Base-by-base conservation (phyloP, 2,888 invertebrate species). In the Tetragnatha montana region DNA sequence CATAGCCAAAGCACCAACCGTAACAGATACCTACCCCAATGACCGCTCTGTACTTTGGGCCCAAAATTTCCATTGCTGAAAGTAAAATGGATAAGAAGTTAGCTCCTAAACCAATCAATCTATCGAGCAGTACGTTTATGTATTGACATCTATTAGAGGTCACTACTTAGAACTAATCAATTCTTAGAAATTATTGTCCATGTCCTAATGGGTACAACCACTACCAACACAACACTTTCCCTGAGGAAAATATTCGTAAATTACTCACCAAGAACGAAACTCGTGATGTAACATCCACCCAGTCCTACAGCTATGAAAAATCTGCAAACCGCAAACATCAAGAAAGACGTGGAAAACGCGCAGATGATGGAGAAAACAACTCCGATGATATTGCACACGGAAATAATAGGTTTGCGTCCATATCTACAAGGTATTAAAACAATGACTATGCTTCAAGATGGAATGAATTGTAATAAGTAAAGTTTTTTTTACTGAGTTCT, bases 21-120 rank as follows among this genome's bases (percentile, higher is more conserved):
- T 95, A 95, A 94, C 97, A 96, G 93, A 96, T 97, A 81, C 96
- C 95, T 47, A 97, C 95, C 12, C 97, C 97, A 92, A 97, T 97
- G 0, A 95, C 94, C 0, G 97, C 97, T 88, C 97, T 94, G 92
- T 96, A 96, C 91, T 95, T 96, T 0, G 97, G 94, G 3, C 97
- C 97, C 0, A 97, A 96, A 86, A 97, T 93, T 93, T 97, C 97
- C 97, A 97, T 97, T 0, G 96, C 96, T 90, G 96, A 93, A 81
- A 71, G 14, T 8, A 35, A 35, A 35, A 35, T 35, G 35, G 4
- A 35, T 35, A 4, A 35, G 35, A 35, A 35, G 35, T 35, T n/a
- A n/a, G n/a, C n/a, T n/a, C 1, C 35, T 35, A 4, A 2, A 35
- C 35, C 4, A 35, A n/a, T n/a, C n/a, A n/a, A 35, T 35, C 35